Conservation (phyloP, 2,113 vertebrate genomes). For the Cebidichthys violaceus region DNA sequence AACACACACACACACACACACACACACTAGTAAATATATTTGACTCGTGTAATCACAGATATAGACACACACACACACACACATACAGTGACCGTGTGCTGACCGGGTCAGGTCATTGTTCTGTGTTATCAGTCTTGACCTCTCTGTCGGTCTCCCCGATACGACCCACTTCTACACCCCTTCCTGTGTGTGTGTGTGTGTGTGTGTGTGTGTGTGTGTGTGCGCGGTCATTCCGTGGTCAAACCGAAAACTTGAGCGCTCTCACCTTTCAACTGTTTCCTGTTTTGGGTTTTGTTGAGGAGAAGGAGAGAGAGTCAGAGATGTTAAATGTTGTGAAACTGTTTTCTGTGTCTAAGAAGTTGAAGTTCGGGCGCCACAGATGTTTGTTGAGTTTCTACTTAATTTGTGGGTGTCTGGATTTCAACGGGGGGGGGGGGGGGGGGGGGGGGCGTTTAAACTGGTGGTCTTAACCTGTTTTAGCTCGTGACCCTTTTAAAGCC, state of each 20-base stretch:
- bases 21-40: too few species aligned
- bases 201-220: slow-evolving; percentile 46
- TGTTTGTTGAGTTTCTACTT: background rate
- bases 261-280: slow-evolving; percentile 74
- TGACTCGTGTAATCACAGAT: background rate
- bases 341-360: background rate
- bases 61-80: slow-evolving; percentile 23
- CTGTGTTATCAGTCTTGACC: slow-evolving; percentile 74
- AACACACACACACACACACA: background rate
- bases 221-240: slow-evolving; percentile 63
- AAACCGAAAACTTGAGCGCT: slow-evolving; percentile 51
- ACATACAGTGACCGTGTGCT: slow-evolving; percentile 46
- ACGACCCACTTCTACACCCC: slow-evolving; percentile 65
- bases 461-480: background rate
- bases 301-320: background rate
- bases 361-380: background rate
- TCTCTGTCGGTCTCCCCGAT: slow-evolving; percentile 62
- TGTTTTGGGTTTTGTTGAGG: slow-evolving; percentile 47
- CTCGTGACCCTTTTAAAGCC: background rate
- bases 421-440: too few species aligned
- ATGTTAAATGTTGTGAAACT: slow-evolving; percentile 25
- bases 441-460: too few species aligned
- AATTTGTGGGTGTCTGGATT: background rate
- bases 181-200: slow-evolving; percentile 68
- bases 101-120: slow-evolving; percentile 79